phyloP scores from a whole-genome alignment of 2,888 invertebrate genomes.

The Gasteruption jaculator region DNA sequence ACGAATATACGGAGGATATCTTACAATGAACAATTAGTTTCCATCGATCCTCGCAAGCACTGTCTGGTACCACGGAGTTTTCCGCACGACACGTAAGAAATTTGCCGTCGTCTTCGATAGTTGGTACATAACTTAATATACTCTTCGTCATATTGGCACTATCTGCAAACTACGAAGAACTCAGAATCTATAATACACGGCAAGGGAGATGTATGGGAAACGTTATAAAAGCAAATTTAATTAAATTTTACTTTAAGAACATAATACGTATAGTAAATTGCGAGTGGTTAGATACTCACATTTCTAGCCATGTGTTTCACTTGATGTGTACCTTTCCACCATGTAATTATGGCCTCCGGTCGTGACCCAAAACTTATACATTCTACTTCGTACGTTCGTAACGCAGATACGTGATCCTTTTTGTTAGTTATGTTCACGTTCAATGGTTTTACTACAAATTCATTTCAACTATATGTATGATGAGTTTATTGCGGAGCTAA shows the following conservation, averaged over 20 bases:
- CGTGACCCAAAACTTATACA: conserved; percentile 81
- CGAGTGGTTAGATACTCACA: conserved; percentile 68
- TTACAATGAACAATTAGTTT: conserved; percentile 81
- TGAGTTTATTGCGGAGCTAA: not conserved
- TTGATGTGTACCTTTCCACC: conserved; percentile 85
- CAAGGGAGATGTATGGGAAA: not conserved
- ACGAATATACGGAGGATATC: conserved; percentile 44
- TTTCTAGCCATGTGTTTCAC: conserved; percentile 79
- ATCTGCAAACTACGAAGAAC: conserved; percentile 55
- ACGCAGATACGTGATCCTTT: conserved; percentile 77
- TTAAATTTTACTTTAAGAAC: no score
- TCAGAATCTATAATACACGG: conserved; percentile 23
- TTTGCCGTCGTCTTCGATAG: conserved; percentile 84
- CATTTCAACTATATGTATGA: no score
- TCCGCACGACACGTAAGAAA: conserved; percentile 82
- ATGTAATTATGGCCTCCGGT: conserved; percentile 80
- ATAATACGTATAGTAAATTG: no score
- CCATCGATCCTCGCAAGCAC: conserved; percentile 82
- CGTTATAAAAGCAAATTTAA: no score
- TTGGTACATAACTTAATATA: conserved; percentile 76
- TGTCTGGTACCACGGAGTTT: conserved; percentile 78
- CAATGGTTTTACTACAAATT: conserved; percentile 83
- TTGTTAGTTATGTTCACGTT: conserved; percentile 78
- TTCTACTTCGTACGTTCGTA: conserved; percentile 80
- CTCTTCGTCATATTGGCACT: conserved; percentile 73